Evolutionary conservation across 2,888 invertebrate genomes (phyloP).

Genomic region (Leptopilina drosophilae): DNA sequence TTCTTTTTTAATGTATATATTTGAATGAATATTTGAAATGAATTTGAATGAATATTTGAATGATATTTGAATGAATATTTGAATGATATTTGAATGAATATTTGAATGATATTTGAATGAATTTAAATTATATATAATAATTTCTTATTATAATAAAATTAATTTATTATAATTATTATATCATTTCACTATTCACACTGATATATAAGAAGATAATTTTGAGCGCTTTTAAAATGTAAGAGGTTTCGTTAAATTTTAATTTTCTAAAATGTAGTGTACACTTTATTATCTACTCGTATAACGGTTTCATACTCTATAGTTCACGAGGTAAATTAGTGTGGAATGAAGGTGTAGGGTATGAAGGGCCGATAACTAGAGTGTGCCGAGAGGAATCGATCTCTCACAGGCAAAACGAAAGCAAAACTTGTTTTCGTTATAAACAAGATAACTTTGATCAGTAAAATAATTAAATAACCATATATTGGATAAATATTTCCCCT

Average conservation of each 20-base stretch:
- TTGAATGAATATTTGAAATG: no score
- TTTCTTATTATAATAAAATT: not conserved
- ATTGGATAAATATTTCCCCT: not conserved
- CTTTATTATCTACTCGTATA: not conserved
- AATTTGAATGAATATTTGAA: no score
- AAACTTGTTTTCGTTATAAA: slow-evolving; percentile 3
- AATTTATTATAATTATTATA: no score
- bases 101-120: no score
- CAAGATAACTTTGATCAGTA: slow-evolving; percentile 1
- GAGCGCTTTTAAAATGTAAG: no score
- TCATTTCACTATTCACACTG: no score
- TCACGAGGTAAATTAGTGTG: slow-evolving; percentile 9
- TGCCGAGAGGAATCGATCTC: slow-evolving; percentile 22
- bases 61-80: no score
- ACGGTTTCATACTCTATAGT: not conserved
- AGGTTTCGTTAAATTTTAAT: no score
- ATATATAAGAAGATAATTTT: no score
- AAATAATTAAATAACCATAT: not conserved
- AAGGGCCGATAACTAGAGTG: slow-evolving; percentile 21
- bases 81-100: no score
- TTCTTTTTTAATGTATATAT: no score
- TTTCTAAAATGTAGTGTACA: not conserved
- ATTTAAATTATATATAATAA: no score
- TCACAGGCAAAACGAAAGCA: not conserved
- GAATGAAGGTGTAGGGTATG: not conserved